These are phyloP conservation scores for Drosophila cyrtoloma DNA, from an alignment of 2,888 invertebrate species.

Conservation along the genomic window DNA sequence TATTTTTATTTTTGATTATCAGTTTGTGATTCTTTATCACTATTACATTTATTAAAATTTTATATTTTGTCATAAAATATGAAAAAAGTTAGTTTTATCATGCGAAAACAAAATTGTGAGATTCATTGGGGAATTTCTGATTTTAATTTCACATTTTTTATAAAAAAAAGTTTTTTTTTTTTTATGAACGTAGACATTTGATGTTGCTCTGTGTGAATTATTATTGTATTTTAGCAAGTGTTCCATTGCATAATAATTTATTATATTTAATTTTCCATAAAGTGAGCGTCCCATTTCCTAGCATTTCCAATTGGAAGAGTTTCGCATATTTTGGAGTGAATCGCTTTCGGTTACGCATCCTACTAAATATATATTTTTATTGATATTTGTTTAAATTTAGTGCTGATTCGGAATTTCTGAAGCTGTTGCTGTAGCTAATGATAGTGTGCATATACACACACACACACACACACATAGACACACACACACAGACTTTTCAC, in stretches of 20 bases:
- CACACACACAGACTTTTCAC: slow-evolving; percentile 27
- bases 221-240: background rate
- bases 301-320: background rate
- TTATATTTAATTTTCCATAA: background rate
- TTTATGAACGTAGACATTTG: rapidly evolving
- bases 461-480: background rate
- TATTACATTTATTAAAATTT: background rate
- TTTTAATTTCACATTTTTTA: background rate
- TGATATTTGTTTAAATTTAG: background rate
- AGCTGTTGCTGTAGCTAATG: slow-evolving; percentile 33
- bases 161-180: background rate
- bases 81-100: background rate
- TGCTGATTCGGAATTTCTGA: slow-evolving; percentile 15
- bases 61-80: background rate
- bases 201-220: background rate
- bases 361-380: background rate
- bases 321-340: background rate
- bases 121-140: background rate
- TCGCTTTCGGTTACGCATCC: background rate
- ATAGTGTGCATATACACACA: slow-evolving; percentile 16
- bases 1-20: background rate
- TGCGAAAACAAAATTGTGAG: background rate
- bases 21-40: background rate
- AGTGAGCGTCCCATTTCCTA: background rate
- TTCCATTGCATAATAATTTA: background rate